Base-by-base conservation (phyloP, 2,113 vertebrate species). In the Spea multiplicata region DNA sequence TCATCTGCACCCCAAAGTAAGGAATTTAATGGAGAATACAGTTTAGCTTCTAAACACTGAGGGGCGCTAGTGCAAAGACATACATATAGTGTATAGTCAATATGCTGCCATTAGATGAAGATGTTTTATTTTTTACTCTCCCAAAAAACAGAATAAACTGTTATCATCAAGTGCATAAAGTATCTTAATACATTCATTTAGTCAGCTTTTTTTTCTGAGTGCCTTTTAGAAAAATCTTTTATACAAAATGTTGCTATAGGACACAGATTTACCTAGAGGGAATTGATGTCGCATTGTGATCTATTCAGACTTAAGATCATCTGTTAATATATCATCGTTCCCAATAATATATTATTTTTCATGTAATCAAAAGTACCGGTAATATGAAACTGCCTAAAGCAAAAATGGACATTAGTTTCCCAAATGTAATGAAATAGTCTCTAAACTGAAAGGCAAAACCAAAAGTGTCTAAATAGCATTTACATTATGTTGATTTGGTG, bases 291-390 rank as follows among this genome's bases (percentile, higher is more conserved):
- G 4, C 12, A 59, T 12, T 59, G 14, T 59, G 4, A 4, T 59
- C 55, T 59, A 59, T 59, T 59, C 55, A 59, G 55, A 59, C 12
- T 13, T 7, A 8, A 59, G 55, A 3, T 59, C 55, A 13, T 59
- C 55, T 59, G 10, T 9, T 13, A 59, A 59, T 59, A 59, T 59
- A 59, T 9, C 9, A 4, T 5, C 2, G 4, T 59, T 59, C 55
- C 2, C 10, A 59, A 59, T 59, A 9, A 59, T 59, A 13, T 13
- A 59, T 59, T 59, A 2, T 59, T 9, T 12, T 59, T 59, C 55
- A 59, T 10, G 55, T 59, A 59, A 59, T 59, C 55, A 59, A 59
- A 59, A 59, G 55, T n/a, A n/a, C n/a, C n/a, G n/a, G n/a, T 59
- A 59, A 59, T 59, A 59, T 59, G 55, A 59, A 59, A 12, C 14